Evolutionary conservation across 1,140 invertebrate genomes (phyloP).

Genomic region (Drosophila varians): DNA sequence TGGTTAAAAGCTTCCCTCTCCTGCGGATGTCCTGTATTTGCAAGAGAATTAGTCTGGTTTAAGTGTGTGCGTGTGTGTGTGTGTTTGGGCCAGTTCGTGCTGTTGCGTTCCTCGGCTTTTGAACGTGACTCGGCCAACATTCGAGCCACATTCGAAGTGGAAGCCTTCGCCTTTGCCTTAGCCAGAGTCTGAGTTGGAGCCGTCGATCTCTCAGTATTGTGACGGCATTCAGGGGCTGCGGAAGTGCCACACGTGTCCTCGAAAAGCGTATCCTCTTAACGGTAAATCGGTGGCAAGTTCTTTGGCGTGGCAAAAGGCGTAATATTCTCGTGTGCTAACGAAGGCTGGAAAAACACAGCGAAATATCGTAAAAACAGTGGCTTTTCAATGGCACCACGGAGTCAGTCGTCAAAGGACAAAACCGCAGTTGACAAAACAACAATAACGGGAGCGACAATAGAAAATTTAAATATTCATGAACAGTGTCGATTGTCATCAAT

Average conservation of each 20-base stretch:
- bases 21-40: neutral
- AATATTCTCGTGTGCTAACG: slow-evolving; percentile 36
- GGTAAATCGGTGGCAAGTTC: neutral
- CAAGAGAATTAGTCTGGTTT: no score
- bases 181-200: slow-evolving; percentile 25
- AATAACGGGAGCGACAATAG: slow-evolving; percentile 50
- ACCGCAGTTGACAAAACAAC: slow-evolving; percentile 12
- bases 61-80: neutral
- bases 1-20: slow-evolving; percentile 10
- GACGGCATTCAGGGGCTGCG: slow-evolving; percentile 58
- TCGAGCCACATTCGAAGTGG: slow-evolving; percentile 38
- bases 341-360: slow-evolving; percentile 8
- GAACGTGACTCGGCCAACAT: neutral
- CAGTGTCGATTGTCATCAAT: slow-evolving; percentile 56
- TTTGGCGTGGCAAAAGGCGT: neutral
- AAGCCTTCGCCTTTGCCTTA: slow-evolving; percentile 40
- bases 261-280: slow-evolving; percentile 9
- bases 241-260: slow-evolving; percentile 60
- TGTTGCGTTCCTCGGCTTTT: slow-evolving; percentile 29
- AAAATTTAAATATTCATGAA: slow-evolving; percentile 77
- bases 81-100: slow-evolving; percentile 24
- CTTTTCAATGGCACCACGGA: slow-evolving; percentile 14
- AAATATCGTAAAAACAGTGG: slow-evolving; percentile 2
- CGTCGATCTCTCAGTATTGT: slow-evolving; percentile 58
- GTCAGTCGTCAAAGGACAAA: slow-evolving; percentile 21